Conservation (phyloP, 2,113 vertebrate species). For the Odontophorus gujanensis region DNA sequence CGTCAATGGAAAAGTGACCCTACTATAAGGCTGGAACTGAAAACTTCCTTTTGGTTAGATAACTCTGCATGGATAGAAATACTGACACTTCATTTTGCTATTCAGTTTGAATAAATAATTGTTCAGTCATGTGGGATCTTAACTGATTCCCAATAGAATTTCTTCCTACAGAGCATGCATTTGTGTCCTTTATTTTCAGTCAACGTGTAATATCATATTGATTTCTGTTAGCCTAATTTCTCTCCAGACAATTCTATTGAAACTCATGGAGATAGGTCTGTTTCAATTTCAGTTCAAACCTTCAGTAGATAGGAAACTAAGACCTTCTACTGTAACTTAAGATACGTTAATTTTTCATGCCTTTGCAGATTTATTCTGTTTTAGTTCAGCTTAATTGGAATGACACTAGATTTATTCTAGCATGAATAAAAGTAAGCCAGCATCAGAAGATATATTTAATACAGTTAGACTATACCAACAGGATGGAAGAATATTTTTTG, state of each 20-base stretch:
- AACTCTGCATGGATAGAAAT: not conserved
- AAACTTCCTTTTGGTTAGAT: not conserved
- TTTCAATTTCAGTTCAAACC: not conserved
- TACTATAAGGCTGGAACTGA: not conserved
- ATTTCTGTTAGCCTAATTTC: not conserved
- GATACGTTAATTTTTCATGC: not conserved
- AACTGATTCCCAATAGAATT: not conserved
- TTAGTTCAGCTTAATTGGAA: not conserved
- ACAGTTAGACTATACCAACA: not conserved
- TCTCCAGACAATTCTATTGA: not conserved
- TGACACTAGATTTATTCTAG: not conserved
- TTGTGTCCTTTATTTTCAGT: not conserved
- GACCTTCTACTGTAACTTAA: not conserved
- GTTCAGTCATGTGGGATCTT: rapidly evolving
- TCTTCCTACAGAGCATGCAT: not conserved
- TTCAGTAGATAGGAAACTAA: not conserved
- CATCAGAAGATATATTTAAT: not conserved
- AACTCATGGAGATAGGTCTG: not conserved
- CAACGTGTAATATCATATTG: not conserved
- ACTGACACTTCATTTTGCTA: not conserved
- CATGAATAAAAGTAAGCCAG: not conserved
- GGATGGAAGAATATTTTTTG: not conserved
- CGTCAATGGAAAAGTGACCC: not conserved
- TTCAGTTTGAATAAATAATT: not conserved
- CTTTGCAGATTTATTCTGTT: not conserved